Evolutionary conservation across 2,797 vertebrate genomes (phyloP).

Genomic region (Amblyopsis hoosieri): DNA sequence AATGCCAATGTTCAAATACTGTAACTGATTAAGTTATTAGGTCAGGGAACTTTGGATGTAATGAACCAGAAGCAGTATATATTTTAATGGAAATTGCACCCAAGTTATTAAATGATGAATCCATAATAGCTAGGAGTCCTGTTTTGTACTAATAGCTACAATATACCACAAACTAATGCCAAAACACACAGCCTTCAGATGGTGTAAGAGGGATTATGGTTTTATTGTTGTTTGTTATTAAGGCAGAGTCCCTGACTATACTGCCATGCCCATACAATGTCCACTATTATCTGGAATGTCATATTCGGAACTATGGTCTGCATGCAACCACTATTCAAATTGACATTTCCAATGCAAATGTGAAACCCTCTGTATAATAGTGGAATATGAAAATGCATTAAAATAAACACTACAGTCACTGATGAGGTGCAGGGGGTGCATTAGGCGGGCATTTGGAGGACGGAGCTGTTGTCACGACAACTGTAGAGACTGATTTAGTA

Average conservation of each 20-base stretch:
- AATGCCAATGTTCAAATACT: neutral
- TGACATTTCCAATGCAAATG: no score
- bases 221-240: neutral
- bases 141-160: neutral
- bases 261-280: no score
- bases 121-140: neutral
- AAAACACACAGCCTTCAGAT: neutral
- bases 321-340: no score
- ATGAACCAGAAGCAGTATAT: neutral
- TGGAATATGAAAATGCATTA: no score
- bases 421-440: constrained; percentile 70
- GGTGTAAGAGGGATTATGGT: neutral
- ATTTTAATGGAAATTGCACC: neutral
- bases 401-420: constrained; percentile 32
- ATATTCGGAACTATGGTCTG: no score
- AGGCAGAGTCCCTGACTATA: no score
- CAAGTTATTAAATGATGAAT: no score
- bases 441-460: constrained; percentile 89
- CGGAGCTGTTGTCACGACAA: constrained; percentile 93
- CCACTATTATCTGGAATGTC: no score
- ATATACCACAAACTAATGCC: neutral
- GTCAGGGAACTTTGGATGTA: neutral
- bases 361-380: no score
- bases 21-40: neutral
- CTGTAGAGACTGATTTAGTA: constrained; percentile 91